These are phyloP conservation scores for Thera britannica DNA, from an alignment of 2,888 invertebrate species.

Conservation along the genomic window DNA sequence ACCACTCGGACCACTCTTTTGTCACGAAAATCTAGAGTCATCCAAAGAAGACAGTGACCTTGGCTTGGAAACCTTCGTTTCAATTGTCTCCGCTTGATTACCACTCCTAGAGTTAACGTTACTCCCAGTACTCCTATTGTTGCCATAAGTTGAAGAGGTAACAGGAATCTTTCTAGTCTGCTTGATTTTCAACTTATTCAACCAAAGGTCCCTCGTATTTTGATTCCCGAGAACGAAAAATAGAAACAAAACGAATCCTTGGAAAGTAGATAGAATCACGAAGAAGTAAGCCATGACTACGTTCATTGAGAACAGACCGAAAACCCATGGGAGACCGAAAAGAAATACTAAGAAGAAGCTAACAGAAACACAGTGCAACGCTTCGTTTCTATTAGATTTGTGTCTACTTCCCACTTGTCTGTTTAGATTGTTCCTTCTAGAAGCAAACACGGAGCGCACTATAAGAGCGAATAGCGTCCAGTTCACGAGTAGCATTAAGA, in stretches of 20 bases:
- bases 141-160: slow-evolving; percentile 74
- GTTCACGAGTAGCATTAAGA: slow-evolving; percentile 81
- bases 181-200: slow-evolving; percentile 76
- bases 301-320: slow-evolving; percentile 77
- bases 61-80: slow-evolving; percentile 68
- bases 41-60: slow-evolving; percentile 67
- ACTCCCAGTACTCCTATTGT: slow-evolving; percentile 64
- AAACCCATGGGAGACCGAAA: slow-evolving; percentile 86
- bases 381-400: slow-evolving; percentile 76
- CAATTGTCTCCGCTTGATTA: slow-evolving; percentile 51
- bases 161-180: slow-evolving; percentile 78
- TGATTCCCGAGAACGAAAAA: slow-evolving; percentile 86
- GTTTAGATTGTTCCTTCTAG: slow-evolving; percentile 69
- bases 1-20: slow-evolving; percentile 26
- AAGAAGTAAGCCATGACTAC: slow-evolving; percentile 84
- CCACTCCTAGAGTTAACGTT: slow-evolving; percentile 46
- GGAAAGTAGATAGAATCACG: slow-evolving; percentile 81
- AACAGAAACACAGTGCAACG: slow-evolving; percentile 83
- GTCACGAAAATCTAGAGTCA: slow-evolving; percentile 78
- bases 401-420: slow-evolving; percentile 51
- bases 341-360: slow-evolving; percentile 85
- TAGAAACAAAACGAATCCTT: slow-evolving; percentile 86
- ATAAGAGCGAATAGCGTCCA: slow-evolving; percentile 84
- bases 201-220: slow-evolving; percentile 84
- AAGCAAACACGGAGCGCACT: slow-evolving; percentile 82